Percentiles rank a stretch among this genome's conserved stretches.
phyloP scores from a whole-genome alignment of 2,888 invertebrate species.

The Monochamus alternatus region DNA sequence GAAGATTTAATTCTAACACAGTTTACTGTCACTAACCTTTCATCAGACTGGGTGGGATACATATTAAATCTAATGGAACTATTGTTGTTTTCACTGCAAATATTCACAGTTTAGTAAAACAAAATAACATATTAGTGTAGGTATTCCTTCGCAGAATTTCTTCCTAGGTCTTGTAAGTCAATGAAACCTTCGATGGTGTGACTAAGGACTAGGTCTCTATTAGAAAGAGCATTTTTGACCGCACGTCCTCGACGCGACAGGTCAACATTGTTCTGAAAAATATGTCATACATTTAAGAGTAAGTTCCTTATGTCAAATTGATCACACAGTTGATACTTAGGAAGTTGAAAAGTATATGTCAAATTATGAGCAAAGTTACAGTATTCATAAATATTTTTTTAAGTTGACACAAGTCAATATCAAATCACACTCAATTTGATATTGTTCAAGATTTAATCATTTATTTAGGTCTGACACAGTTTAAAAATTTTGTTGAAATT shows the following conservation, averaged over 20 bases:
- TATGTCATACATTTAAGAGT: too few species aligned
- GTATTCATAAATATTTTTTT: too few species aligned
- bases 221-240: constrained; percentile 66
- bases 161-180: constrained; percentile 74
- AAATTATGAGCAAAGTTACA: too few species aligned
- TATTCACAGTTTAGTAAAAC: constrained; percentile 10
- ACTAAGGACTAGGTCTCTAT: constrained; percentile 73
- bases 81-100: constrained; percentile 69
- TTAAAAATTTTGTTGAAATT: too few species aligned
- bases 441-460: too few species aligned
- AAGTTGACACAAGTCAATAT: too few species aligned
- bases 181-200: constrained; percentile 76
- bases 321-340: too few species aligned
- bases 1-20: constrained; percentile 77
- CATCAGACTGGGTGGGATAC: constrained; percentile 72
- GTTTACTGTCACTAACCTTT: constrained; percentile 77
- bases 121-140: not conserved
- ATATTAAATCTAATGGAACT: constrained; percentile 75
- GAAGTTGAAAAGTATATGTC: too few species aligned
- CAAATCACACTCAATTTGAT: too few species aligned
- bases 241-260: constrained; percentile 56
- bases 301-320: too few species aligned
- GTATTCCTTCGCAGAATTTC: constrained; percentile 70
- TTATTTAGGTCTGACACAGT: too few species aligned
- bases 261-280: constrained; percentile 71